phyloP scores from a whole-genome alignment of 2,797 vertebrate species.

The Dromococcyx pavoninus region DNA sequence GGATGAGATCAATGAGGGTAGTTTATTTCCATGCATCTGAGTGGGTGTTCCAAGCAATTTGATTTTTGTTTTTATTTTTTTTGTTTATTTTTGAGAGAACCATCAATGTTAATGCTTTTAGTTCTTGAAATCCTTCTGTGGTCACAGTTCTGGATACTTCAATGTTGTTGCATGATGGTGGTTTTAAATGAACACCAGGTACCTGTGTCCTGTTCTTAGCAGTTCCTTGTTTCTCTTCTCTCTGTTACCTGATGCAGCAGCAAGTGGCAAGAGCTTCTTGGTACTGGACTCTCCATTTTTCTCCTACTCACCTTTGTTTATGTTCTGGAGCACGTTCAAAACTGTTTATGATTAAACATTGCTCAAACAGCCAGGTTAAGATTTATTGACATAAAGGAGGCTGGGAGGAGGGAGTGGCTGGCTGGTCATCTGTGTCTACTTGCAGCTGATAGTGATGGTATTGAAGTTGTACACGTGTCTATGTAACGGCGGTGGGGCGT shows the following conservation, averaged over 20 bases:
- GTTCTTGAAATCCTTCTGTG: not conserved
- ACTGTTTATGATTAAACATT: conserved; percentile 71
- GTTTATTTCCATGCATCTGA: conserved; percentile 47
- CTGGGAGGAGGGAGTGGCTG: conserved; percentile 15
- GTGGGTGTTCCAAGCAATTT: conserved; percentile 46
- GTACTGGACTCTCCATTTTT: not conserved
- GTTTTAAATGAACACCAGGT: not conserved
- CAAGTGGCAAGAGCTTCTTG: not conserved
- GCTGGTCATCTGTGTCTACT: not conserved
- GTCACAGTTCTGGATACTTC: not conserved
- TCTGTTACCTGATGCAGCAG: not conserved
- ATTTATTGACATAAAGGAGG: conserved; percentile 50
- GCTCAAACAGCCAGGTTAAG: conserved; percentile 49
- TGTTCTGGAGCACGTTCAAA: conserved; percentile 6
- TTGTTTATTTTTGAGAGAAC: conserved; percentile 18
- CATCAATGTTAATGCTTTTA: not conserved
- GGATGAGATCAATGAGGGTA: conserved; percentile 44
- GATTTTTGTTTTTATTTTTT: not conserved
- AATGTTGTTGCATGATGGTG: not conserved
- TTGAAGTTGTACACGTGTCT: not conserved
- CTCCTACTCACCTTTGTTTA: conserved; percentile 15
- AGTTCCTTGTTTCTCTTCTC: not conserved
- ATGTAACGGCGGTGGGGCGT: not conserved
- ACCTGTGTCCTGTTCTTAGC: not conserved
- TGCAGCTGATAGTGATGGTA: conserved; percentile 2